Base-by-base conservation (phyloP, 2,113 vertebrate species). In the Strigops habroptila region DNA sequence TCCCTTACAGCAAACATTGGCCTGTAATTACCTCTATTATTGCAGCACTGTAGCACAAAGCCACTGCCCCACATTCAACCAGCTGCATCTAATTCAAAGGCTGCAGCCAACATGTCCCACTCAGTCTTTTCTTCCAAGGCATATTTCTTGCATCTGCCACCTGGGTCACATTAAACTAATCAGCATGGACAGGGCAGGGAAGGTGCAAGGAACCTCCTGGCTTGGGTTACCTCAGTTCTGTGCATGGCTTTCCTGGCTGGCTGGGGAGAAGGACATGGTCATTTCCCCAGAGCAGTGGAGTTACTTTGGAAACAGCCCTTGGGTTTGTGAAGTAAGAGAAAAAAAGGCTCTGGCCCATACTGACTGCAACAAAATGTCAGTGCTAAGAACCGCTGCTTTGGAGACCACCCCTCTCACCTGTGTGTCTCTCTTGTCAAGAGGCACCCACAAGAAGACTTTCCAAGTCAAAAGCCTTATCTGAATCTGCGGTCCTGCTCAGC, bases 71-170 rank as follows among this genome's bases (percentile, higher is more conserved):
- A 87, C 93, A 93, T 82, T 92, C 93, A 93, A 14, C 57, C 89
- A 95, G 90, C 94, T 96, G 95, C 87, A 94, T 79, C 70, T n/a
- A 63, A 91, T 91, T 91, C 93, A 91, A 86, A 80, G 55, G 91
- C 92, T 86, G 67, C 86, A 95, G 55, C 82, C 81, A 90, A 49
- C 60, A 9, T n/a, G 55, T 91, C 71, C 90, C 88, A 78, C 96
- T 94, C 91, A 39, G 83, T 84, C 83, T 94, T 91, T 94, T 81
- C 92, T 83, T 87, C 69, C 88, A 31, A 82, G 82, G 69, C 43
- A 10, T 44, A 49, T 75, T 89, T 82, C 52, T 37, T 43, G 18
- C 33, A 6, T 82, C 30, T 79, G 88, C 75, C 94, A 95, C 97
- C 94, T 93, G 94, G 64, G 46, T 52, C 35, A 3, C 35, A 35